Evolutionary conservation across 2,113 vertebrate species (phyloP).

Genomic region (Gasterosteus aculeatus): DNA sequence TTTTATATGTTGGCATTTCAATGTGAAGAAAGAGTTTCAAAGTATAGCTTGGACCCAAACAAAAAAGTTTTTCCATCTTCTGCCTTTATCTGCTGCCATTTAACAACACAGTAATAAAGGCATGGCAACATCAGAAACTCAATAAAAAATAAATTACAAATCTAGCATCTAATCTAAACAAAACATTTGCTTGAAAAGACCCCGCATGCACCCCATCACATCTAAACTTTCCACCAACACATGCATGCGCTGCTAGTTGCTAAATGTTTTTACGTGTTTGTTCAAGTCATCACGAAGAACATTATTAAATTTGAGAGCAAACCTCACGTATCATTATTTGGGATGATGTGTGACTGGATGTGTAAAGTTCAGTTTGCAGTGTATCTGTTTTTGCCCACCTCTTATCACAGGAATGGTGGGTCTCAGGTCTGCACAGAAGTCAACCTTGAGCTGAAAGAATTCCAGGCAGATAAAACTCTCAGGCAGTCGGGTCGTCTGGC

Average conservation of each 20-base stretch:
- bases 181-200: conserved; percentile 24
- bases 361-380: conserved; percentile 34
- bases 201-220: background rate
- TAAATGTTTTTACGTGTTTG: background rate
- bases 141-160: background rate
- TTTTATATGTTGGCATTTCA: background rate
- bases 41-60: background rate
- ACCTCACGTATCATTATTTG: background rate
- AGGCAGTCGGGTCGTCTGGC: background rate
- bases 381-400: conserved; percentile 34
- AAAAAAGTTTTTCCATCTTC: background rate
- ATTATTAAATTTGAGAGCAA: background rate
- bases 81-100: background rate
- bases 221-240: background rate
- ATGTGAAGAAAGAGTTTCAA: background rate
- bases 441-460: conserved; percentile 65
- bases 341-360: background rate
- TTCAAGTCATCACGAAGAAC: background rate
- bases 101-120: background rate
- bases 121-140: background rate
- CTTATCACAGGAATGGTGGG: conserved; percentile 65
- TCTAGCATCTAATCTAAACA: conserved; percentile 1
- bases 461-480: conserved; percentile 70
- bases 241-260: background rate
- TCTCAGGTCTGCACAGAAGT: conserved; percentile 47